phyloP scores from a whole-genome alignment of 92 coral and sea anemone genomes.

The Porites evermanni region DNA sequence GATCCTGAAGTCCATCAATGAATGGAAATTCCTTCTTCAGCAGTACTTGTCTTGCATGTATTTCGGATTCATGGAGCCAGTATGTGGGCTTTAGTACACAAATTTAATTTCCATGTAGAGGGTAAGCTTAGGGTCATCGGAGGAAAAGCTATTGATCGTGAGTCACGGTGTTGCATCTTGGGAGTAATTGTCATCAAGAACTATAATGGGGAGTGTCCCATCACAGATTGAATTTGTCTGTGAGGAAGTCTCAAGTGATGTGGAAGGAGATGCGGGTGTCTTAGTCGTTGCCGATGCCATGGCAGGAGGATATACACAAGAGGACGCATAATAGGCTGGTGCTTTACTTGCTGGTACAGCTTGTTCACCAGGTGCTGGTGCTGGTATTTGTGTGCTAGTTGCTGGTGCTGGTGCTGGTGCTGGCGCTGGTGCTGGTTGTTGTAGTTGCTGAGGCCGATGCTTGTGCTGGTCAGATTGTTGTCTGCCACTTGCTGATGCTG shows the following conservation, averaged over 20 bases:
- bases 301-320: too few relatives aligned
- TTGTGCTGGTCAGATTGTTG: too few relatives aligned
- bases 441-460: too few relatives aligned
- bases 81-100: conserved; percentile 4
- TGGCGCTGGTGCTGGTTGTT: background rate
- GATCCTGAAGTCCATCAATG: conserved; percentile 28
- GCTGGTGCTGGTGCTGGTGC: conserved; percentile 1
- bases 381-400: conserved; percentile 2
- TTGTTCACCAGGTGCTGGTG: background rate
- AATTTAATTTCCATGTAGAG: conserved; percentile 25
- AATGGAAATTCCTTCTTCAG: conserved; percentile 29
- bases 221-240: too few relatives aligned
- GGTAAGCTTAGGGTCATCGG: background rate
- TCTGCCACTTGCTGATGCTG: too few relatives aligned
- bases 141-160: too few relatives aligned
- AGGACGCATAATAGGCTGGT: background rate
- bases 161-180: too few relatives aligned
- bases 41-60: conserved; percentile 36
- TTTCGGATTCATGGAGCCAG: conserved; percentile 52
- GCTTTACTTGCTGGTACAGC: background rate
- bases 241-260: too few relatives aligned
- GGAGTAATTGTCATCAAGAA: too few relatives aligned
- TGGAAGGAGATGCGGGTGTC: too few relatives aligned
- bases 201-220: too few relatives aligned
- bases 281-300: too few relatives aligned